Base-by-base conservation (phyloP, 2,113 vertebrate genomes). In the Eudyptes chrysolophus region DNA sequence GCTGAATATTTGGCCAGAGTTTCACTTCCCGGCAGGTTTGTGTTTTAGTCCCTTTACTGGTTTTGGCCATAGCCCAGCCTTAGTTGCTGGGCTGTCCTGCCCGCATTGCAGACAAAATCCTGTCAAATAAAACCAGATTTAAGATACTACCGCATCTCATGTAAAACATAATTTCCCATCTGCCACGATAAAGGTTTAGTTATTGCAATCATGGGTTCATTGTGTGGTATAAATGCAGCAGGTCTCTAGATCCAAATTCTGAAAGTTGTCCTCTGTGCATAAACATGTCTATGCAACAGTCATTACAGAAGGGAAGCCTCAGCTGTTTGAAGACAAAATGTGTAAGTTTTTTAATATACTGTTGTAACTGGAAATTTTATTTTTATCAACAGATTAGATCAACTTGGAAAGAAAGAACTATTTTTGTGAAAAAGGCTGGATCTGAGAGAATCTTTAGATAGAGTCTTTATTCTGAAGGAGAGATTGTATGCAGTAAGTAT, bases 71-170 rank as follows among this genome's bases (percentile, higher is more conserved):
- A 66, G 46, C 52, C 29, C 66, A 49, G 34, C 62, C 38, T 72
- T 40, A 32, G 40, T 9, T 61, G 18, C 34, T 69, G 32, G 9
- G 5, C 42, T 89, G 10, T 60, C 36, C 93, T 57, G 40, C 26
- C 42, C 11, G 20, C 18, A 4, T 15, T 27, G 55, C 42, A 48
- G 36, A 38, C 9, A 81, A 90, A 90, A 70, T 61, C 25, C 34
- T 87, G 58, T 40, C 57, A 54, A 9, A 78, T 70, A 16, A 79
- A 83, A 22, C 6, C 40, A 69, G 58, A 27, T 81, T 61, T 36
- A 55, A 81, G 52, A 48, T 21, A 0, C 0, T n/a, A 32, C 15
- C 4, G 3, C 0, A 2, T 70, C 70, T 44, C 4, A 22, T 26
- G 17, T 79, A 36, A 82, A 76, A 36, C 29, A 6, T 6, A 40